phyloP scores from a whole-genome alignment of 2,888 invertebrate species.

The Pogonocherus hispidulus region DNA sequence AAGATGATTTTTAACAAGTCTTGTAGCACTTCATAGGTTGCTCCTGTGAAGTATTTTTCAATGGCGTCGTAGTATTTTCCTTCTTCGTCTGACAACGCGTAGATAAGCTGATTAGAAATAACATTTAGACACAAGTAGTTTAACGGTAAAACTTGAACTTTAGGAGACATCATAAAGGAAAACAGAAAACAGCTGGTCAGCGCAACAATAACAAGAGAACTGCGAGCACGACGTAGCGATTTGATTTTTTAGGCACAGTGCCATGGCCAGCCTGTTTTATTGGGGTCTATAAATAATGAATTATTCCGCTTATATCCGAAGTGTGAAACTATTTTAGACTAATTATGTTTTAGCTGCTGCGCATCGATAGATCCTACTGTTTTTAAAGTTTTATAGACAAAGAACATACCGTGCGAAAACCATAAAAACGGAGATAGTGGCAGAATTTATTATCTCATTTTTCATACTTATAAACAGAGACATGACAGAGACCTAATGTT shows the following conservation, averaged over 20 bases:
- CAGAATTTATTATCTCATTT: not conserved
- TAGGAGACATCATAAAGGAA: slow-evolving; percentile 73
- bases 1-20: slow-evolving; percentile 78
- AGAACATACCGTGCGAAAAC: not conserved
- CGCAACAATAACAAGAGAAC: slow-evolving; percentile 26
- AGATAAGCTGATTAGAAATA: slow-evolving; percentile 75
- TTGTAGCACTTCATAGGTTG: slow-evolving; percentile 79
- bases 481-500: not conserved
- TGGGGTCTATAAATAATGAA: slow-evolving; percentile 26
- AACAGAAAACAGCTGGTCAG: slow-evolving; percentile 27
- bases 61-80: slow-evolving; percentile 70
- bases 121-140: slow-evolving; percentile 74
- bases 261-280: slow-evolving; percentile 19
- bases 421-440: not conserved
- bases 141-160: slow-evolving; percentile 73
- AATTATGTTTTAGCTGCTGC: slow-evolving; percentile 18
- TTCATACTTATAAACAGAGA: not conserved
- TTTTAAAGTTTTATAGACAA: not conserved
- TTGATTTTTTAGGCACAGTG: slow-evolving; percentile 24
- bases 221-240: slow-evolving; percentile 11
- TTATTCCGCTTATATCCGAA: slow-evolving; percentile 19
- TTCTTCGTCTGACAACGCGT: slow-evolving; percentile 75
- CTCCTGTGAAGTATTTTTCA: slow-evolving; percentile 63
- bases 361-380: not conserved
- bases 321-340: slow-evolving; percentile 19